These are phyloP conservation scores for Meteorus sp. DNA, from an alignment of 1,140 invertebrate species.

Conservation along the genomic window DNA sequence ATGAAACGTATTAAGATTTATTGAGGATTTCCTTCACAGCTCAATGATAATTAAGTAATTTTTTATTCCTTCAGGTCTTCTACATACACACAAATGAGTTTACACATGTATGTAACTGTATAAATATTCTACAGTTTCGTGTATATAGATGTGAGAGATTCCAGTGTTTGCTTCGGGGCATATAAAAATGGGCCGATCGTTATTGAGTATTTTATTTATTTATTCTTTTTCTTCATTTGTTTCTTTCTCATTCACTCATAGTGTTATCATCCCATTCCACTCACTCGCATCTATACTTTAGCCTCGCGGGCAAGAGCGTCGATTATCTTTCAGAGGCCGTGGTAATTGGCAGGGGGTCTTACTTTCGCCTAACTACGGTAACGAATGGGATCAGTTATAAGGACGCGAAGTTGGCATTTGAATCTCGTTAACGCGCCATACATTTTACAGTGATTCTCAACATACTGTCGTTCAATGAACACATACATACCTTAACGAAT, in stretches of 20 bases:
- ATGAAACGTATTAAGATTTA: background rate
- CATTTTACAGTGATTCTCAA: constrained; percentile 11
- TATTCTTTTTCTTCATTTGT: no score
- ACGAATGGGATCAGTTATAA: constrained; percentile 35
- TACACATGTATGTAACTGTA: no score
- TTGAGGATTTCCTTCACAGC: background rate
- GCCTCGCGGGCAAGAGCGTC: constrained; percentile 15
- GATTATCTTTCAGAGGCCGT: constrained; percentile 33
- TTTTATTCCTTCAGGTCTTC: no score
- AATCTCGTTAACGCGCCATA: constrained; percentile 34
- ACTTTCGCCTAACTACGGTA: constrained; percentile 33
- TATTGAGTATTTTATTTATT: no score
- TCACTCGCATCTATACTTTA: background rate
- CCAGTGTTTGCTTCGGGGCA: background rate
- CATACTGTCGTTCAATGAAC: no score
- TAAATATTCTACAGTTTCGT: no score
- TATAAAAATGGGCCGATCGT: constrained; percentile 2
- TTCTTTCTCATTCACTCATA: background rate
- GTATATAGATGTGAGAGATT: no score
- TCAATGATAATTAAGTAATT: no score
- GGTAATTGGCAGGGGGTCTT: constrained; percentile 40
- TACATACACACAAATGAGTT: no score
- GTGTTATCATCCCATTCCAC: background rate
- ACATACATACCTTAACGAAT: no score
- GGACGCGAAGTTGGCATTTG: constrained; percentile 31